Base-by-base conservation (phyloP, 1,140 invertebrate genomes). In the Calliopsis andreniformis region DNA sequence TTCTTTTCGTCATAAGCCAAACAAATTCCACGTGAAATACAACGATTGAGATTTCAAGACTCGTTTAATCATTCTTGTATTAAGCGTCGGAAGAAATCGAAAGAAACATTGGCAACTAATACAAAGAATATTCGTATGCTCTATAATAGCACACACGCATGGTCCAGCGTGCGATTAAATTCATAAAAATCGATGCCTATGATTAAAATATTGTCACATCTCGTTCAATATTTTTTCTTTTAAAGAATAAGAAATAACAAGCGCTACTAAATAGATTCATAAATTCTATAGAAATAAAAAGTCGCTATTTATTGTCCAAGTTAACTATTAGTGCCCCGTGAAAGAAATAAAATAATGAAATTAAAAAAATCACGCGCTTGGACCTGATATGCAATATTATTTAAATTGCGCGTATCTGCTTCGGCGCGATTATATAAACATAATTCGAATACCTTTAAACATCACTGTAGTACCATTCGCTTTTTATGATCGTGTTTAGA, bases 301-400 rank as follows among this genome's bases (percentile, higher is more conserved):
- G 23, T 45, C 39, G 42, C 43, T n/a, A 45, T 35, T 47, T 63
- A 63, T 63, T 63, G 61, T 63, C 61, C 3, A 63, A 25, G 42
- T 63, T 63, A 47, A 14, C 61, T 47, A 30, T 63, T 63, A 63
- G 61, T 63, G 61, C 61, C 61, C 25, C 47, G 25, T 16, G 30
- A 23, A 14, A 2, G 18, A 10, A 6, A 6, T 7, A 12, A 18
- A 30, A 4, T 25, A 5, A 28, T 25, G 14, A 30, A 28, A 18
- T 5, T 16, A 6, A 5, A 14, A 55, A 18, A 35, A 56, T 32
- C 20, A 2, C 30, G 20, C 30, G 55, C 7, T 58, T 39, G 20
- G 56, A n/a, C n/a, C n/a, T n/a, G 6, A 39, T 30, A 35, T 23
- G 49, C 49, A 53, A 39, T 39, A 16, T 0, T 14, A n/a, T 0